Conservation (phyloP, 1,140 invertebrate genomes). For the Drosophila serrata region DNA sequence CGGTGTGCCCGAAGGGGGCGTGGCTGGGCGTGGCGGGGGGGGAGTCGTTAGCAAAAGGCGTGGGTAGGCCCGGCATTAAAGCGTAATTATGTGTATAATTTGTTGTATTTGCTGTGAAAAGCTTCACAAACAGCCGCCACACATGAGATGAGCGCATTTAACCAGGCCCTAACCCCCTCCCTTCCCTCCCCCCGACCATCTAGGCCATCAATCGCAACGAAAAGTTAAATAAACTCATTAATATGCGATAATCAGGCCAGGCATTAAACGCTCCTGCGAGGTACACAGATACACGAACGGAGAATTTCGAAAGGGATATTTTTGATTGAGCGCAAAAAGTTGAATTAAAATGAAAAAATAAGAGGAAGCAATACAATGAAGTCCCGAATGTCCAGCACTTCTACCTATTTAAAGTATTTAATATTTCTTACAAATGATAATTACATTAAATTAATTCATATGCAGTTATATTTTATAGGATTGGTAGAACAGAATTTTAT, state of each 20-base stretch:
- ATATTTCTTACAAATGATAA: neutral
- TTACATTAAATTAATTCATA: neutral
- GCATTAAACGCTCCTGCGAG: conserved; percentile 25
- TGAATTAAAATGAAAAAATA: conserved; percentile 3
- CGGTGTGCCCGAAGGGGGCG: neutral
- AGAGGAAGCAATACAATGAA: neutral
- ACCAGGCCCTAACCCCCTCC: conserved; percentile 31
- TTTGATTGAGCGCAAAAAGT: neutral
- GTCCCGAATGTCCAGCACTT: neutral
- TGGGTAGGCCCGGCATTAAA: conserved; percentile 65
- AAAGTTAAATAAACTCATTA: conserved; percentile 79
- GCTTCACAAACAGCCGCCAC: conserved; percentile 51
- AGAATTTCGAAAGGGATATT: neutral
- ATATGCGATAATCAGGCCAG: conserved; percentile 57
- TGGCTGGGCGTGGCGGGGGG: conserved; percentile 4
- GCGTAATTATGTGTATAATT: conserved; percentile 81
- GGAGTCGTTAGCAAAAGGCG: conserved; percentile 7
- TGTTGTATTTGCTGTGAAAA: conserved; percentile 76
- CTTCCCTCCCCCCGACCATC: neutral
- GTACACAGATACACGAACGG: too few species aligned
- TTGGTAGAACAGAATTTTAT: too few species aligned
- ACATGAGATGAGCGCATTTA: conserved; percentile 65
- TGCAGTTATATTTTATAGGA: too few species aligned
- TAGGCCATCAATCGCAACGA: conserved; percentile 45
- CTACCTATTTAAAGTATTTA: neutral